These are phyloP conservation scores for Sebastes oblongus DNA, from an alignment of 2,797 vertebrate species.

Conservation along the genomic window DNA sequence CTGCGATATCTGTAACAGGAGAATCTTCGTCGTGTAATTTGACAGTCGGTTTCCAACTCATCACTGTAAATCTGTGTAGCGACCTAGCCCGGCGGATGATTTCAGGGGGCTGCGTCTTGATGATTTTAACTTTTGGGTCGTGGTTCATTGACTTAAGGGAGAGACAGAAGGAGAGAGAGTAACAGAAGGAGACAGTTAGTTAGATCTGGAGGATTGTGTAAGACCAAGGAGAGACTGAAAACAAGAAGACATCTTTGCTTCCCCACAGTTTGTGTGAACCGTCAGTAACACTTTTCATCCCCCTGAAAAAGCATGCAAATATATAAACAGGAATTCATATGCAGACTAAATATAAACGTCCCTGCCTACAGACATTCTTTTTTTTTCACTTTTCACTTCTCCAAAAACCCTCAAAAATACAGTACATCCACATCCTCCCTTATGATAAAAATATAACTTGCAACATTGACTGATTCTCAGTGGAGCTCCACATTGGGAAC, in stretches of 20 bases:
- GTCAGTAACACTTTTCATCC: slow-evolving; percentile 27
- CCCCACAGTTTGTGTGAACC: background rate
- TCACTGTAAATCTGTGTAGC: slow-evolving; percentile 40
- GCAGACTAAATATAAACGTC: slow-evolving; percentile 61
- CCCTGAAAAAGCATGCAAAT: slow-evolving; percentile 23
- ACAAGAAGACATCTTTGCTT: slow-evolving; percentile 35
- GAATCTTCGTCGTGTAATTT: slow-evolving; percentile 68
- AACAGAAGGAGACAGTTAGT: slow-evolving; percentile 4
- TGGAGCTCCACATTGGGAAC: slow-evolving; percentile 73
- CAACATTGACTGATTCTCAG: slow-evolving; percentile 71
- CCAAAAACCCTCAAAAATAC: slow-evolving; percentile 64
- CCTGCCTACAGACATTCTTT: slow-evolving; percentile 58
- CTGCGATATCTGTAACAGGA: slow-evolving; percentile 63
- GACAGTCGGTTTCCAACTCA: slow-evolving; percentile 69
- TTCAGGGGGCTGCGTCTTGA: slow-evolving; percentile 38
- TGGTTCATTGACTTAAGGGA: slow-evolving; percentile 38
- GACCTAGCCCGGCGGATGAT: slow-evolving; percentile 22
- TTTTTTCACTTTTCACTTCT: slow-evolving; percentile 61
- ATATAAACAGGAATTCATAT: slow-evolving; percentile 49
- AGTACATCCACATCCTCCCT: slow-evolving; percentile 71
- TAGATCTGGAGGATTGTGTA: background rate
- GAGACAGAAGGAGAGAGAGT: slow-evolving; percentile 18
- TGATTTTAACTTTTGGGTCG: slow-evolving; percentile 53
- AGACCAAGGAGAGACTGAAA: background rate
- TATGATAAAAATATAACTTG: slow-evolving; percentile 75